Evolutionary conservation across 2,888 invertebrate genomes (phyloP), one percentile per base, ranked within the genome.

Genomic region (Agonopterix heracliana): DNA sequence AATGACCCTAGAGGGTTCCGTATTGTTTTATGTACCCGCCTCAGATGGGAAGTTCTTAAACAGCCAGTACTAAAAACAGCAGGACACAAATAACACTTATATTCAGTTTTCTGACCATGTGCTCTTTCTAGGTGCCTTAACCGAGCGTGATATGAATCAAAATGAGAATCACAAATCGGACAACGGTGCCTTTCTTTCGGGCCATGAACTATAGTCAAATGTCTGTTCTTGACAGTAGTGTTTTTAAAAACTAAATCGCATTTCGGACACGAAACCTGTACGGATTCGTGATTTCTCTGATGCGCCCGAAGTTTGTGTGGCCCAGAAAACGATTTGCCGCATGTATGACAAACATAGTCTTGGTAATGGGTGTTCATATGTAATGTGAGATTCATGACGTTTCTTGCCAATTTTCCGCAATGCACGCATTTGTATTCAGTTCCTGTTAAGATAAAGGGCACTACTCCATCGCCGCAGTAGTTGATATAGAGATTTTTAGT

Each of bases 311-410:
- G 68, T 42, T 84, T 83, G 5, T 81, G 74, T n/a, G 71, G 71
- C 11, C 74, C 74, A 1, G 84, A 78, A 59, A 77, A 90, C 2
- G 79, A 81, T 59, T 89, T 89, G 0, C 89, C 89, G 51, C 90
- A 90, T 1, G 71, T 70, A 34, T 78, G 66, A 49, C 89, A 90
- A 7, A 89, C 75, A 51, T 69, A 81, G 45, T 76, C 77, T 53
- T 77, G 81, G 46, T 83, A 75, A 63, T 89, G 86, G 48, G 73
- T 68, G 56, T 90, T 90, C 74, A 88, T 87, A 41, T 89, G 81
- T 3, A 63, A 56, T 11, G 71, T 69, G 2, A 84, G 57, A n/a
- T 61, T 67, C 66, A 77, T 66, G 8, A 74, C 72, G 0, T 68
- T 62, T 49, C 75, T 70, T 42, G 71, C 80, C 2, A 53, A 13